phyloP scores from a whole-genome alignment of 2,797 vertebrate genomes.

The Pangasius sanitwongsei region DNA sequence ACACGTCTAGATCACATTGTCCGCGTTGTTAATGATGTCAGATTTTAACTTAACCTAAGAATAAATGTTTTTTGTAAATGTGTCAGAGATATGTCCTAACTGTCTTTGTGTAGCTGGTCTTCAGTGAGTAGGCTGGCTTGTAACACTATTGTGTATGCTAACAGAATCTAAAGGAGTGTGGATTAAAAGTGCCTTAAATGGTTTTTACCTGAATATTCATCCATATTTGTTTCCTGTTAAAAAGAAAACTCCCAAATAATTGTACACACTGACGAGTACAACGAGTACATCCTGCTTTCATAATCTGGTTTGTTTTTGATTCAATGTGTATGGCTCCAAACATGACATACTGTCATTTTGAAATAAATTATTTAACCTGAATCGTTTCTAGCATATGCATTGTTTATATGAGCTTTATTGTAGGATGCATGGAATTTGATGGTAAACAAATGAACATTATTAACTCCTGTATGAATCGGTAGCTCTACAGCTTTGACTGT shows the following conservation, averaged over 20 bases:
- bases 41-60: conserved; percentile 12
- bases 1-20: not conserved
- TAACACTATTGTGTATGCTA: not conserved
- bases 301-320: conserved; percentile 32
- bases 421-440: no score
- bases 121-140: conserved; percentile 9
- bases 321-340: conserved; percentile 14
- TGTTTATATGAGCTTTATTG: not conserved
- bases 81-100: conserved; percentile 23
- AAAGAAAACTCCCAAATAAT: conserved; percentile 8
- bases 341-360: conserved; percentile 55
- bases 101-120: conserved; percentile 28
- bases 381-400: not conserved
- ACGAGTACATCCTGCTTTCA: not conserved
- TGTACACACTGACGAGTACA: not conserved
- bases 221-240: conserved; percentile 24
- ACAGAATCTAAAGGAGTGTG: not conserved
- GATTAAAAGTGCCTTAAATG: conserved; percentile 61
- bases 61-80: not conserved
- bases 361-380: conserved; percentile 66
- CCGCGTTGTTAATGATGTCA: not conserved
- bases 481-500: not conserved
- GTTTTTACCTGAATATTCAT: conserved; percentile 40
- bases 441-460: not conserved
- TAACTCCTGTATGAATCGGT: not conserved